Base-by-base conservation (phyloP, 2,113 vertebrate genomes). In the Spheniscus mendiculus region DNA sequence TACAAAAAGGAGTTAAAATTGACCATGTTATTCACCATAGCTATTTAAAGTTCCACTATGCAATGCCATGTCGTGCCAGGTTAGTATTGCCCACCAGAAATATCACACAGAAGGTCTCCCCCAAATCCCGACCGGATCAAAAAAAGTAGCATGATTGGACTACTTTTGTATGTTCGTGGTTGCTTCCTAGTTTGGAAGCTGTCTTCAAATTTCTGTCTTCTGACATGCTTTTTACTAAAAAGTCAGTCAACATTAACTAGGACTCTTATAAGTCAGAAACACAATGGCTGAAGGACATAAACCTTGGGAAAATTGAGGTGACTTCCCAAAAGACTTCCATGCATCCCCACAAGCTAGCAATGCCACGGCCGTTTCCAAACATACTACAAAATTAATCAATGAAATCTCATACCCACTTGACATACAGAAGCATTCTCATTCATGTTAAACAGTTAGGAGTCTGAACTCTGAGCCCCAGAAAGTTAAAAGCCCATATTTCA, bases 201-300 rank as follows among this genome's bases (percentile, higher is more conserved):
- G 6, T 36, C 76, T 93, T 85, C 16, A 55, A 27, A 49, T 15
- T 67, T 58, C 12, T 69, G 3, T 66, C 36, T 29, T 53, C 40
- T 47, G 15, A 45, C 4, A 40, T 0, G 0, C 1, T 80, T 93
- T 81, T 63, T 38, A 40, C 3, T 62, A 26, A 90, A 77, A 84
- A 15, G 4, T 17, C 59, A 53, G 4, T 27, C 53, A 63, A 84
- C 25, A 42, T 82, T 38, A 62, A 2, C 20, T 69, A 13, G 8
- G 32, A 83, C 30, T 70, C 27, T 58, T 1, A 0, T 8, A 30
- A 34, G 26, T 87, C 8, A 67, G 91, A 81, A 14, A 0, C 3
- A 45, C 15, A 50, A 11, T 4, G 27, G 8, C 12, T 70, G 55
- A 89, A 86, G 13, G 38, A 71, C 22, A 40, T 22, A 81, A 93